Evolutionary conservation across 1,140 invertebrate species (phyloP).

Genomic region (Rhynchophorus ferrugineus): DNA sequence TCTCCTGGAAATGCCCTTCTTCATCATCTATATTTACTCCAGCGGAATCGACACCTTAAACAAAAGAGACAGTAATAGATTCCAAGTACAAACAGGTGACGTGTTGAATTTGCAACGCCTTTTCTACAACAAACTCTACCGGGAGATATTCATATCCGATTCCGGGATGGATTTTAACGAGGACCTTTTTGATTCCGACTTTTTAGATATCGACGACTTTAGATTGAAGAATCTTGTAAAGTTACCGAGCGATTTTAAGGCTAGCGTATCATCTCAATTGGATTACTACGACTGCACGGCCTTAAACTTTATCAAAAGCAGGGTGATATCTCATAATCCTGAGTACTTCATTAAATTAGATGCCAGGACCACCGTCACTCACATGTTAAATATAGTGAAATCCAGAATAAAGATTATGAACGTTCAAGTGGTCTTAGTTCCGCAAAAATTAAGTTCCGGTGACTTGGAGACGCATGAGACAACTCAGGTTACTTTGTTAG

Average conservation of each 20-base stretch:
- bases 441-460: constrained; percentile 37
- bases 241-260: constrained; percentile 42
- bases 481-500: background rate
- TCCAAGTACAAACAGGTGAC: constrained; percentile 40
- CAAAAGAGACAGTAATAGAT: constrained; percentile 41
- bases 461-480: constrained; percentile 19
- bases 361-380: constrained; percentile 40
- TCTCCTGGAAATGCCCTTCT: constrained; percentile 38
- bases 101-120: constrained; percentile 26
- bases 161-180: constrained; percentile 18
- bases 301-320: constrained; percentile 42
- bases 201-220: constrained; percentile 15
- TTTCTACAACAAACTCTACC: constrained; percentile 11
- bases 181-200: constrained; percentile 18
- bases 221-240: constrained; percentile 26
- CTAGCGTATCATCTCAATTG: constrained; percentile 40
- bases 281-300: constrained; percentile 42
- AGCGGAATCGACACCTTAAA: constrained; percentile 45
- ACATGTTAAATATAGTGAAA: constrained; percentile 44
- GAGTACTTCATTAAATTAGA: constrained; percentile 49
- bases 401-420: constrained; percentile 40
- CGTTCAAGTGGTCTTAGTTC: constrained; percentile 42
- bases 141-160: constrained; percentile 7
- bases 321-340: constrained; percentile 44
- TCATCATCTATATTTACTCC: constrained; percentile 48